A percentile compares a stretch with the other conserved stretches of the same genome.
phyloP scores from a whole-genome alignment of 2,888 invertebrate species.

The Agrilus biguttatus region DNA sequence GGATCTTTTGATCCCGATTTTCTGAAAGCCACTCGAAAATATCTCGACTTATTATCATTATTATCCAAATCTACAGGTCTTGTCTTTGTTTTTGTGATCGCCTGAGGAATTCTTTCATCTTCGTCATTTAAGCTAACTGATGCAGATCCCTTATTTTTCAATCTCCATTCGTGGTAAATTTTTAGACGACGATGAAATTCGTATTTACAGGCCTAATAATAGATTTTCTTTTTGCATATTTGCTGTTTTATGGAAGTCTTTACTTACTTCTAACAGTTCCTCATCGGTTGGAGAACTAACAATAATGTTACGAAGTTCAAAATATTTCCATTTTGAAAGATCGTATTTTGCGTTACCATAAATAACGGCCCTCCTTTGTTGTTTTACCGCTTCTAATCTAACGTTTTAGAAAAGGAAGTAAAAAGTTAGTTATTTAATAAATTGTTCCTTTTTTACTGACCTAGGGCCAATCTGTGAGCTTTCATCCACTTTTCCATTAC shows the following conservation, averaged over 20 bases:
- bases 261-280: conserved; percentile 72
- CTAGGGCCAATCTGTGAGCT: conserved; percentile 63
- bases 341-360: conserved; percentile 71
- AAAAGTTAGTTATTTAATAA: too few relatives aligned
- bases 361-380: conserved; percentile 58
- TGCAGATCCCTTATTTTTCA: conserved; percentile 70
- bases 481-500: conserved; percentile 71
- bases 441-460: conserved; percentile 38
- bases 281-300: conserved; percentile 92
- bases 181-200: conserved; percentile 97
- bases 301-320: conserved; percentile 90
- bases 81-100: conserved; percentile 64
- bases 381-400: conserved; percentile 71
- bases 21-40: conserved; percentile 90
- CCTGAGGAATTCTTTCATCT: conserved; percentile 74
- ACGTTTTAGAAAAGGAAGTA: conserved; percentile 7
- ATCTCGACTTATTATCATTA: conserved; percentile 51
- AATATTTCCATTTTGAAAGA: conserved; percentile 96
- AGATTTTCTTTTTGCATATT: neutral
- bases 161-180: conserved; percentile 98
- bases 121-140: conserved; percentile 58
- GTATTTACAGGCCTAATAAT: conserved; percentile 73
- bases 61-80: conserved; percentile 47
- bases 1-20: conserved; percentile 34
- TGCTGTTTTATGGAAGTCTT: neutral